Conservation (phyloP, 2,113 vertebrate species). For the Engystomops pustulosus region DNA sequence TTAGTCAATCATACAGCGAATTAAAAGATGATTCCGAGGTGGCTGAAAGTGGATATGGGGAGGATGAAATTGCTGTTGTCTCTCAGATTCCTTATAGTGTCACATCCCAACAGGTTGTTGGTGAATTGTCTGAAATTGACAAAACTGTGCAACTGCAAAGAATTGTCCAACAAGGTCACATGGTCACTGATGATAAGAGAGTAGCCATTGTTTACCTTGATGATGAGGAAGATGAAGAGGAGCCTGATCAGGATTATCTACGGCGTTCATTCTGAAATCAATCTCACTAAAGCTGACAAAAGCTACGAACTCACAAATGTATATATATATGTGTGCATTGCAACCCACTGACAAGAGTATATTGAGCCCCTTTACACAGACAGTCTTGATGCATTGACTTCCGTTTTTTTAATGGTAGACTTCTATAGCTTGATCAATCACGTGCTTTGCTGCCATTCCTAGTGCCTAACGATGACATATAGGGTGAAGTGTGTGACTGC, state of each 20-base stretch:
- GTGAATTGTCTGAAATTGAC: constrained; percentile 67
- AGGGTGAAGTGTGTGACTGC: too few relatives aligned
- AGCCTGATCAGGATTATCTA: constrained; percentile 72
- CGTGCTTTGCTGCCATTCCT: too few relatives aligned
- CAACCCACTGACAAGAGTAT: constrained; percentile 15
- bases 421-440: background rate
- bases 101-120: constrained; percentile 61
- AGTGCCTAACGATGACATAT: too few relatives aligned
- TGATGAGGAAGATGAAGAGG: constrained; percentile 71
- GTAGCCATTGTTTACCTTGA: constrained; percentile 86
- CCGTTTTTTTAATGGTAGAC: background rate
- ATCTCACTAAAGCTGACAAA: background rate
- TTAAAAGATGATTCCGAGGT: constrained; percentile 59
- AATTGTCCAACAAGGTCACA: constrained; percentile 74
- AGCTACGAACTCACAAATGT: background rate
- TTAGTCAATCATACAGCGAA: constrained; percentile 45
- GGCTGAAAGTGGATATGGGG: constrained; percentile 48
- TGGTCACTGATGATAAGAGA: constrained; percentile 80
- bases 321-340: background rate
- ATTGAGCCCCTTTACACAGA: background rate
- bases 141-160: constrained; percentile 74
- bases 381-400: background rate
- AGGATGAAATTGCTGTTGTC: constrained; percentile 33
- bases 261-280: constrained; percentile 76
- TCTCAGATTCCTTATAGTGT: constrained; percentile 58